These are phyloP conservation scores for Drosophila cognata DNA, from an alignment of 2,888 invertebrate species.

Conservation along the genomic window DNA sequence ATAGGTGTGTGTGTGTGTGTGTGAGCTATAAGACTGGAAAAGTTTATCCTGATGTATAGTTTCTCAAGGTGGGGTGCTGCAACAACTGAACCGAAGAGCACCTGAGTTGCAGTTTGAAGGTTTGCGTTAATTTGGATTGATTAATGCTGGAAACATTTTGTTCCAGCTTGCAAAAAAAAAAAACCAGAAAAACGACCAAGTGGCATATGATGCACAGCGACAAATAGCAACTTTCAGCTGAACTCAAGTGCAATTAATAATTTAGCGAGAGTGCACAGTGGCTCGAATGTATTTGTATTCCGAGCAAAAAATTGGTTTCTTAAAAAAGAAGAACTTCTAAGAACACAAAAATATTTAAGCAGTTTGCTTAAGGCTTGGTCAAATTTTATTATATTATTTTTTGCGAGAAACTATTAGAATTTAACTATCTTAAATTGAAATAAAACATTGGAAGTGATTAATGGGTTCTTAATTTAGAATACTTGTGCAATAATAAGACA, in stretches of 20 bases:
- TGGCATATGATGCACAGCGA: conserved; percentile 31
- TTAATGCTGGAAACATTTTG: conserved; percentile 34
- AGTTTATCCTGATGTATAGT: conserved; percentile 40
- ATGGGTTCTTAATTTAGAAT: background rate
- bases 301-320: background rate
- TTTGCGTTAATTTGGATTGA: conserved; percentile 47
- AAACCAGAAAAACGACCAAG: background rate
- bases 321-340: background rate
- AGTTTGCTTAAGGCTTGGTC: background rate
- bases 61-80: background rate
- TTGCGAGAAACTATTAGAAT: background rate
- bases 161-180: background rate
- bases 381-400: background rate
- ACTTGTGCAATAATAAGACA: background rate
- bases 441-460: background rate
- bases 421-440: background rate
- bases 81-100: conserved; percentile 12
- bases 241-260: conserved; percentile 45
- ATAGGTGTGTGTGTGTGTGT: conserved; percentile 19
- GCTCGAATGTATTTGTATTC: background rate
- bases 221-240: conserved; percentile 28
- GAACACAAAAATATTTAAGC: background rate
- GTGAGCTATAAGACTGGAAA: conserved; percentile 9
- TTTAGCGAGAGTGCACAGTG: conserved; percentile 1
- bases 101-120: conserved; percentile 33